Percentiles rank a stretch among this genome's conserved stretches.
Conservation (phyloP, 2,113 vertebrate species). For the Dicerorhinus sumatrensis region DNA sequence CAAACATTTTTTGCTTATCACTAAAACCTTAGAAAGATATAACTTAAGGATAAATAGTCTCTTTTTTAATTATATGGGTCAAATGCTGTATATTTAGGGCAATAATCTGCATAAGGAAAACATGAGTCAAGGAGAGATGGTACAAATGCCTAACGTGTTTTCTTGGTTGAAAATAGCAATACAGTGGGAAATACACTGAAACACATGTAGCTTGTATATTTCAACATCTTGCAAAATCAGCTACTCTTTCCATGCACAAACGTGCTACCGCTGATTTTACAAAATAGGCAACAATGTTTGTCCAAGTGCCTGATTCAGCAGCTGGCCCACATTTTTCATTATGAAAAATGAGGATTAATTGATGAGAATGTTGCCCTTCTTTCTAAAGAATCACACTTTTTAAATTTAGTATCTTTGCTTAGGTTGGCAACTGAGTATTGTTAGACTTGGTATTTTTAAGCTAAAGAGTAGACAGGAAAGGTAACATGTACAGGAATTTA, state of each 20-base stretch:
- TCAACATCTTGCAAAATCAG: slow-evolving; percentile 81
- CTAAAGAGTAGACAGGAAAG: slow-evolving; percentile 52
- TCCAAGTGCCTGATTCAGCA: slow-evolving; percentile 81
- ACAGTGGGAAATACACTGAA: slow-evolving; percentile 51
- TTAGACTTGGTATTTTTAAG: slow-evolving; percentile 50
- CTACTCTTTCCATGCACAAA: slow-evolving; percentile 76
- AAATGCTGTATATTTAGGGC: neutral
- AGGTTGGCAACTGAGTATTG: neutral
- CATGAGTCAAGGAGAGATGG: neutral
- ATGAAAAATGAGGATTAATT: slow-evolving; percentile 80
- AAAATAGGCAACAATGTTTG: slow-evolving; percentile 77
- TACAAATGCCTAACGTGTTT: slow-evolving; percentile 59
- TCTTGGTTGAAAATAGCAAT: slow-evolving; percentile 72
- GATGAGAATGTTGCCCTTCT: slow-evolving; percentile 77
- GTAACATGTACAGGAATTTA: neutral
- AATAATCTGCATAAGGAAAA: slow-evolving; percentile 42
- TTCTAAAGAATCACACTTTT: slow-evolving; percentile 54
- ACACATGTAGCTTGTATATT: slow-evolving; percentile 73
- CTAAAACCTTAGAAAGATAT: neutral
- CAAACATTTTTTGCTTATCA: neutral
- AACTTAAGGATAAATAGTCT: neutral
- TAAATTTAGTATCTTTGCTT: slow-evolving; percentile 62
- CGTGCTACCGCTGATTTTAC: slow-evolving; percentile 81
- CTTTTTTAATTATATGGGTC: neutral
- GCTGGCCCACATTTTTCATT: slow-evolving; percentile 77